phyloP scores from a whole-genome alignment of 1,140 invertebrate species.

The Bombyx mori region ASM3026992v2 NC_085115.1:11811501-11812000 shows the following conservation, averaged over 20 bases:
- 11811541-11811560: too few species aligned
- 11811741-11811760: conserved; percentile 26
- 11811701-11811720: conserved; percentile 21
- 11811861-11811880: conserved; percentile 30
- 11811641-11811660: conserved; percentile 18
- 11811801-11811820: conserved; percentile 55
- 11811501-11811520: too few species aligned
- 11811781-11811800: conserved; percentile 55
- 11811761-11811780: too few species aligned
- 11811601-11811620: conserved; percentile 42
- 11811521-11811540: too few species aligned
- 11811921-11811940: conserved; percentile 53
- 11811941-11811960: conserved; percentile 50
- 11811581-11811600: conserved; percentile 24
- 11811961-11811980: conserved; percentile 64
- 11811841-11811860: conserved; percentile 26
- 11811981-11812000: conserved; percentile 22
- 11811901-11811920: conserved; percentile 30
- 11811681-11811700: conserved; percentile 25
- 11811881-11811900: conserved; percentile 36
- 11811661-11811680: conserved; percentile 23
- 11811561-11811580: too few species aligned
- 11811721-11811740: conserved; percentile 27
- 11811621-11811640: conserved; percentile 18
- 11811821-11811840: conserved; percentile 39